Base-by-base conservation (phyloP, 2,797 vertebrate species). In the Acestrorhynchus altus region DNA sequence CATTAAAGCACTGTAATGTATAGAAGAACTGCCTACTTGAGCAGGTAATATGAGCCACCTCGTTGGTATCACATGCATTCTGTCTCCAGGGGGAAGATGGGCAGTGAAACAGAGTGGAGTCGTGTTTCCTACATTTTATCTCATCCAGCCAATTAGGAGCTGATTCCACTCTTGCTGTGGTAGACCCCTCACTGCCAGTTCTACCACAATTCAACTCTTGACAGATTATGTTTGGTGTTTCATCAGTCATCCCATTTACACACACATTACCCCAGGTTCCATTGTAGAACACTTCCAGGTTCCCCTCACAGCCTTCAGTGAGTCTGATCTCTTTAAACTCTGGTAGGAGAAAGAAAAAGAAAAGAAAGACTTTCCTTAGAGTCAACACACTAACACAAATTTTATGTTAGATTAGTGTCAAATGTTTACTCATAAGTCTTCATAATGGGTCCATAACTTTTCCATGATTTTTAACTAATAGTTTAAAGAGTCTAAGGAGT, bases 211-310 rank as follows among this genome's bases (percentile, higher is more conserved):
- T 61, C 57, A 82, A 61, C 46, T 66, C 11, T 20, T 42, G 75
- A 74, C n/a, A 0, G 0, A 35, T 28, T 11, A 57, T 5, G 28
- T 4, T 57, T 6, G 8, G 4, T 57, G 54, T 57, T 15, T 57
- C 24, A 1, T 26, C 12, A 18, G 8, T 1, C 26, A 60, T 35
- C 6, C 5, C 28, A 26, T 56, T 56, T 12, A 13, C 22, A 56
- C 52, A 59, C 56, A 59, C 56, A 8, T 59, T 59, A 0, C 88
- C 88, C 89, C 89, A 90, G 0, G 87, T 90, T 31, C 87, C 86
- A 0, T 92, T 91, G 85, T 92, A 90, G 85, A 31, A 60, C 26
- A 60, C 57, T 9, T 60, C 57, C 57, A 60, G 28, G 35, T 35
- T 60, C 57, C 57, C 57, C 28, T 60, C 28, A 60, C 57, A 60